phyloP scores from a whole-genome alignment of 2,888 invertebrate genomes.

The Hyalella azteca region DNA sequence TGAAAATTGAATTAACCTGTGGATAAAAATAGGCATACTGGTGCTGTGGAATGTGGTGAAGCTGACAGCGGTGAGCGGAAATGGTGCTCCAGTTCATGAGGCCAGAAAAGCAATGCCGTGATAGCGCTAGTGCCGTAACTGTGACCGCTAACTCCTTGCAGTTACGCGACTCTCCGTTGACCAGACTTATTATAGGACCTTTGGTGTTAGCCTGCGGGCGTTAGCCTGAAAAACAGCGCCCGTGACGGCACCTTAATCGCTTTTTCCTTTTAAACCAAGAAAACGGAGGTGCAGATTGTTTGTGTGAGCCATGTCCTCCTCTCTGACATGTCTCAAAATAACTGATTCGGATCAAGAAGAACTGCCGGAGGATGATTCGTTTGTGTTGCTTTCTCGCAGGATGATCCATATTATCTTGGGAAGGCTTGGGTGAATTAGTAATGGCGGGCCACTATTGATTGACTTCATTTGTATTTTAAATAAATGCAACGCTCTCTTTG shows the following conservation, averaged over 20 bases:
- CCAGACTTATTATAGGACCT: neutral
- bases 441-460: too few relatives aligned
- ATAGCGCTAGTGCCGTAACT: neutral
- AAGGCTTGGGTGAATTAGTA: too few relatives aligned
- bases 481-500: too few relatives aligned
- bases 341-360: too few relatives aligned
- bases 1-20: neutral
- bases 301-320: too few relatives aligned
- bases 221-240: neutral
- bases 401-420: too few relatives aligned
- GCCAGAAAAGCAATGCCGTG: neutral
- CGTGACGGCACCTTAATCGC: neutral
- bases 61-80: neutral
- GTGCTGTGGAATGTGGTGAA: neutral
- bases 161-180: neutral
- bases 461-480: too few relatives aligned
- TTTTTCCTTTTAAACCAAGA: neutral
- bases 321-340: too few relatives aligned
- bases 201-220: neutral
- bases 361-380: too few relatives aligned
- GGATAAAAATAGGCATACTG: neutral
- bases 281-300: too few relatives aligned
- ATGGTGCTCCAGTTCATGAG: neutral
- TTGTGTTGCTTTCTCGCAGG: too few relatives aligned
- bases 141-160: neutral